A percentile compares a stretch with the other conserved stretches of the same genome.
Evolutionary conservation across 2,888 invertebrate species (phyloP).

Genomic region (Junonia oenone): DNA sequence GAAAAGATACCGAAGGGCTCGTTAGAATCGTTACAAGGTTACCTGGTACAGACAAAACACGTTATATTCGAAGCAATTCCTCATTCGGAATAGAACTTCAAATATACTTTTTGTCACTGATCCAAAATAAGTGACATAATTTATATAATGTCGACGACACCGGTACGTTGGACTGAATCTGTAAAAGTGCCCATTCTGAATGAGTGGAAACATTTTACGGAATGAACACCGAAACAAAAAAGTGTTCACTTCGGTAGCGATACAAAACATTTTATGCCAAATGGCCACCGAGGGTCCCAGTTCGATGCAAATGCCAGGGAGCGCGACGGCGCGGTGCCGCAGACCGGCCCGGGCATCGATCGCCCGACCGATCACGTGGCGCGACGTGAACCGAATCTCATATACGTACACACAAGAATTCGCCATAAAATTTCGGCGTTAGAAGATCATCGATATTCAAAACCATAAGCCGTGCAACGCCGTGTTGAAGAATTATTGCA

Average conservation of each 20-base stretch:
- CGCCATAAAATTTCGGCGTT: constrained; percentile 11
- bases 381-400: constrained; percentile 13
- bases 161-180: not conserved
- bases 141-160: not conserved
- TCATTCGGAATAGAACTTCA: not conserved
- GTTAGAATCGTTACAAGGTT: not conserved
- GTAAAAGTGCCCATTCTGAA: not conserved
- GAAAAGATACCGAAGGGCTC: not conserved
- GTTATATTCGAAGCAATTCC: no score
- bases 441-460: constrained; percentile 1
- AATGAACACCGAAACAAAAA: not conserved
- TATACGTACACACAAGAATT: constrained; percentile 7
- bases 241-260: not conserved
- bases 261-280: constrained; percentile 3
- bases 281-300: not conserved
- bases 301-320: constrained; percentile 1
- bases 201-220: not conserved
- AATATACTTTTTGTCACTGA: not conserved
- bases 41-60: no score
- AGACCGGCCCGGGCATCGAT: constrained; percentile 14
- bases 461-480: not conserved
- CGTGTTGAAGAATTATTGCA: not conserved
- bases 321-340: constrained; percentile 12
- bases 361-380: constrained; percentile 3
- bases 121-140: not conserved